phyloP scores from a whole-genome alignment of 1,140 invertebrate species.

The Sitodiplosis mosellana region DNA sequence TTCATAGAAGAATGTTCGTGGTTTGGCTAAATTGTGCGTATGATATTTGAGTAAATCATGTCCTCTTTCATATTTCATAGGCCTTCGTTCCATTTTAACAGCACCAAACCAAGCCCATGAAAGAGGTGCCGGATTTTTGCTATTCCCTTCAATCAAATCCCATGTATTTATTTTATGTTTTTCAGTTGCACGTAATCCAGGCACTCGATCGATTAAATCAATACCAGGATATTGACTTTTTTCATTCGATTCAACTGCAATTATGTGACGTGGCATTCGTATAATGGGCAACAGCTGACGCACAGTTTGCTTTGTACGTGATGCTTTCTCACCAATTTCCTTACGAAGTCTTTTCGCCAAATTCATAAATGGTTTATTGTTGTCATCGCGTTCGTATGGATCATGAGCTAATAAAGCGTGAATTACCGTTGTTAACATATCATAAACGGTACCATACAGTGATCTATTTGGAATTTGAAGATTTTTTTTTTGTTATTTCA shows the following conservation, averaged over 20 bases:
- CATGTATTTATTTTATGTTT: slow-evolving; percentile 86
- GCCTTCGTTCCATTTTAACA: slow-evolving; percentile 76
- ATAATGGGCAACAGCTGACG: slow-evolving; percentile 68
- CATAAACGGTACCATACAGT: slow-evolving; percentile 83
- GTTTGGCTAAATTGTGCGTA: slow-evolving; percentile 75
- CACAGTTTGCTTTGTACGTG: slow-evolving; percentile 67
- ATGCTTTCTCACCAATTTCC: slow-evolving; percentile 74
- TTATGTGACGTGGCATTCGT: too few relatives aligned
- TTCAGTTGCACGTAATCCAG: slow-evolving; percentile 79
- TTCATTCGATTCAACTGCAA: too few relatives aligned
- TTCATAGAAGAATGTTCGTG: slow-evolving; percentile 70
- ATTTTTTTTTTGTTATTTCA: too few relatives aligned
- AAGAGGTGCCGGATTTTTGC: slow-evolving; percentile 77
- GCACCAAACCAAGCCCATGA: slow-evolving; percentile 97
- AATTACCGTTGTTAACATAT: slow-evolving; percentile 89
- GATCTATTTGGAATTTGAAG: slow-evolving; percentile 26
- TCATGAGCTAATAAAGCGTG: slow-evolving; percentile 81
- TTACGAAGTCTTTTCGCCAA: slow-evolving; percentile 92
- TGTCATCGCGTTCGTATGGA: slow-evolving; percentile 67
- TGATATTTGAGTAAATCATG: slow-evolving; percentile 72
- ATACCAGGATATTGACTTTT: too few relatives aligned
- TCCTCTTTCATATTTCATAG: slow-evolving; percentile 81
- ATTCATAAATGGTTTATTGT: slow-evolving; percentile 79
- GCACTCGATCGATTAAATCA: slow-evolving; percentile 5
- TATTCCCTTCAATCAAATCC: slow-evolving; percentile 90